Percentiles rank a stretch among this genome's conserved stretches.
Evolutionary conservation across 2,797 vertebrate genomes (phyloP).

Genomic region (Macropodus opercularis): DNA sequence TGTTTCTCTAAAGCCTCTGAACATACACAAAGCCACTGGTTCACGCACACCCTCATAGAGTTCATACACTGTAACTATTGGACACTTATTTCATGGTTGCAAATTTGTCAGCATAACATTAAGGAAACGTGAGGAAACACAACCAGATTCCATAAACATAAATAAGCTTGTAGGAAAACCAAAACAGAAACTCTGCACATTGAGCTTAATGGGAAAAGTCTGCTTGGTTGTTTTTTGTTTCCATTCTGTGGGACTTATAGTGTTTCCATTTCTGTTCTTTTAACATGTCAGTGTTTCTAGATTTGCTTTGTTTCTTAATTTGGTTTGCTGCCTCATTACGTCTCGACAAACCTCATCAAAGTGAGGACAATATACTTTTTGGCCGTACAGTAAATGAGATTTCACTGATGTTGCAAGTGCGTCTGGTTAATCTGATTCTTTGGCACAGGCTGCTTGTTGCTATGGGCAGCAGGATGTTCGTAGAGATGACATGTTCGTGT

Average conservation of each 20-base stretch:
- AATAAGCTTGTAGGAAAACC: not conserved
- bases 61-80: too few species aligned
- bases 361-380: not conserved
- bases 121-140: not conserved
- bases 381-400: too few species aligned
- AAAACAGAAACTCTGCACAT: too few species aligned
- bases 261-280: not conserved
- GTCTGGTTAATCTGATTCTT: not conserved
- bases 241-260: too few species aligned
- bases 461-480: not conserved
- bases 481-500: not conserved
- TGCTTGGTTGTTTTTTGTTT: too few species aligned
- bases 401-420: not conserved
- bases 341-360: not conserved
- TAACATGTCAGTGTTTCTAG: not conserved
- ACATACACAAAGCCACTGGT: not conserved
- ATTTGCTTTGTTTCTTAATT: not conserved
- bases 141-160: not conserved
- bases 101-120: not conserved
- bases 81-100: too few species aligned
- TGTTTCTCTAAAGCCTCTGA: conserved; percentile 8
- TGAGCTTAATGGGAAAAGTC: too few species aligned
- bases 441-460: not conserved
- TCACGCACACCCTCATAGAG: too few species aligned
- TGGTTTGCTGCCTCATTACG: not conserved